Percentiles rank a stretch among this genome's conserved stretches.
phyloP scores from a whole-genome alignment of 1,140 invertebrate genomes.

The Mizuhopecten yessoensis region DNA sequence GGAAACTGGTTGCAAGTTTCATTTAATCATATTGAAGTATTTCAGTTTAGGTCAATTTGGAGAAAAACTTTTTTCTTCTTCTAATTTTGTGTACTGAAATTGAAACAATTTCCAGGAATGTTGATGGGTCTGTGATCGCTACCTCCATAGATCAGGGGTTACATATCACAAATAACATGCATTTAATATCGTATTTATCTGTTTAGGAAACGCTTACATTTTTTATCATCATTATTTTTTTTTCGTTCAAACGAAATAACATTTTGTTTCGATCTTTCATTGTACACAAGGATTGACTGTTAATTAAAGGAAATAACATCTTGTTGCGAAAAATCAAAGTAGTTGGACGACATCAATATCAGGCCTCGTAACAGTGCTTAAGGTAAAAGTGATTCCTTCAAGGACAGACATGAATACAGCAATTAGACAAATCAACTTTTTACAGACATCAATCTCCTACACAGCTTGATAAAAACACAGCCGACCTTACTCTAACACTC shows the following conservation, averaged over 20 bases:
- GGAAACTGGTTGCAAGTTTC: background rate
- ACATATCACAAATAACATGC: background rate
- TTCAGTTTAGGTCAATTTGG: background rate
- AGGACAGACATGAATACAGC: background rate
- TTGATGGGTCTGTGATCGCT: too few species aligned
- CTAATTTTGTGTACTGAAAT: background rate
- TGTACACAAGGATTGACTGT: too few species aligned
- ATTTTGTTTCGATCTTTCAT: background rate
- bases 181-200: background rate
- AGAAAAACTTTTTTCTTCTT: too few species aligned
- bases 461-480: background rate
- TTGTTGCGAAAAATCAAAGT: background rate
- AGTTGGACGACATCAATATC: too few species aligned
- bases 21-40: background rate
- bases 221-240: background rate
- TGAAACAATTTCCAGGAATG: background rate
- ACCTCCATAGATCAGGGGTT: background rate
- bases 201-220: background rate
- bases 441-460: background rate
- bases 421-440: background rate
- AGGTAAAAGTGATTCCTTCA: background rate
- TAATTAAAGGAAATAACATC: background rate
- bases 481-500: background rate
- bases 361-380: too few species aligned
- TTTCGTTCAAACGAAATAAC: background rate